These are phyloP conservation scores for Pao palembangensis DNA, from an alignment of 2,113 vertebrate genomes.

Conservation along the genomic window DNA sequence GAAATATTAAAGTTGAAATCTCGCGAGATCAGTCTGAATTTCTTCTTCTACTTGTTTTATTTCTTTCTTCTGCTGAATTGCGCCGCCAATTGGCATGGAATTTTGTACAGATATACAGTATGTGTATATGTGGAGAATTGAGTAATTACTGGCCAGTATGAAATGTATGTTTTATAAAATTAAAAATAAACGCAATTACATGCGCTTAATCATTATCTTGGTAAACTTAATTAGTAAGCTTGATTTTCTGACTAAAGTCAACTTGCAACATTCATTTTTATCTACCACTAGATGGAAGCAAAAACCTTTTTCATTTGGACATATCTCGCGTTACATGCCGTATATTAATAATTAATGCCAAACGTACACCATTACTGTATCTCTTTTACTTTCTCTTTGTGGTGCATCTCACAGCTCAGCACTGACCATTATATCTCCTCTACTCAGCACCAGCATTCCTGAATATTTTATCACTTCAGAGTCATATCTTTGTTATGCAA, in stretches of 20 bases:
- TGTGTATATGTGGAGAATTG: too few relatives aligned
- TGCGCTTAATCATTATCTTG: too few relatives aligned
- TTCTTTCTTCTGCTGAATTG: not conserved
- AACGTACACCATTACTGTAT: not conserved
- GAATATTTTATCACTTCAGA: slow-evolving; percentile 53
- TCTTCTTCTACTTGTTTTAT: not conserved
- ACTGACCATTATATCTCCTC: slow-evolving; percentile 28
- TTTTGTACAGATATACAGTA: too few relatives aligned
- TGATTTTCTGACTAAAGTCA: too few relatives aligned
- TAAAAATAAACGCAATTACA: not conserved
- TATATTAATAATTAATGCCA: slow-evolving; percentile 25
- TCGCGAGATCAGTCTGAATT: not conserved
- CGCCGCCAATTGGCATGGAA: too few relatives aligned
- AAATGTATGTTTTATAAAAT: not conserved
- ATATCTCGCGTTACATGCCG: not conserved
- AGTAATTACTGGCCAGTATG: too few relatives aligned
- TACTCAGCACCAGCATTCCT: slow-evolving; percentile 52
- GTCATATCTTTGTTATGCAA: slow-evolving; percentile 43
- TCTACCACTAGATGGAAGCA: slow-evolving; percentile 28
- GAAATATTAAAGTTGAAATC: not conserved
- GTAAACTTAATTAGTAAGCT: too few relatives aligned
- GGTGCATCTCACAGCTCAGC: slow-evolving; percentile 16
- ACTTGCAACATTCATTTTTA: not conserved
- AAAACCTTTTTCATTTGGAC: not conserved
- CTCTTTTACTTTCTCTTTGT: slow-evolving; percentile 14